Evolutionary conservation across 2,888 invertebrate species (phyloP), one percentile per base, ranked within the genome.

Genomic region (Empis stercorea): DNA sequence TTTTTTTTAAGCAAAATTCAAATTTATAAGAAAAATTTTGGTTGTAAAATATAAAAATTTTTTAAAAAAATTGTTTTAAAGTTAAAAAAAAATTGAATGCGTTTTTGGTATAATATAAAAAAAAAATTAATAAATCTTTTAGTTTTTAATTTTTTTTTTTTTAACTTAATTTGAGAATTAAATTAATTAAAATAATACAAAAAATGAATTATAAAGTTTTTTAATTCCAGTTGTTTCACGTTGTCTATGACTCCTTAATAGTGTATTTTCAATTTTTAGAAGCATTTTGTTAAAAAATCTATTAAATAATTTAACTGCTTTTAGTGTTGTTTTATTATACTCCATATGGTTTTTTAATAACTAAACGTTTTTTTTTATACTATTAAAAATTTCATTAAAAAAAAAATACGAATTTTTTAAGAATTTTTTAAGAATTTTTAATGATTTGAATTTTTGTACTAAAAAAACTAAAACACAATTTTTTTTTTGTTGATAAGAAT

Each of bases 201-300:
- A 87, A 73, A 87, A 87, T 52, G 86, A 86, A 72, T 87, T 87
- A 73, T 87, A 87, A 65, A 87, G 73, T 70, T 87, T 87, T 72
- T 87, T 87, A 63, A 87, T 85, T 52, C 87, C 87, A 43, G 86
- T 86, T 23, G 85, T 84, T 70, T 87, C 86, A 64, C 85, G 74
- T 70, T 87, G 86, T 61, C 86, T 79, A 66, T 85, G 86, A 65
- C 83, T 84, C 68, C 85, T 83, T 51, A 86, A 76, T 61, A 86
- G 76, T 64, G 80, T 79, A 71, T 81, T 82, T 66, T 81, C 79
- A 60, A 81, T 73, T 71, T 77, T 78, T 69, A 81, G 70, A 64
- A 80, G 76, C 82, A 82, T 82, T 68, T 80, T 78, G 68, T 67
- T 68, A 54, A 66, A 39, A 45, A 51, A 68, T 63, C 60, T 50